These are phyloP conservation scores for Pseudoips prasinana DNA, from an alignment of 2,888 invertebrate genomes.

Conservation along the genomic window DNA sequence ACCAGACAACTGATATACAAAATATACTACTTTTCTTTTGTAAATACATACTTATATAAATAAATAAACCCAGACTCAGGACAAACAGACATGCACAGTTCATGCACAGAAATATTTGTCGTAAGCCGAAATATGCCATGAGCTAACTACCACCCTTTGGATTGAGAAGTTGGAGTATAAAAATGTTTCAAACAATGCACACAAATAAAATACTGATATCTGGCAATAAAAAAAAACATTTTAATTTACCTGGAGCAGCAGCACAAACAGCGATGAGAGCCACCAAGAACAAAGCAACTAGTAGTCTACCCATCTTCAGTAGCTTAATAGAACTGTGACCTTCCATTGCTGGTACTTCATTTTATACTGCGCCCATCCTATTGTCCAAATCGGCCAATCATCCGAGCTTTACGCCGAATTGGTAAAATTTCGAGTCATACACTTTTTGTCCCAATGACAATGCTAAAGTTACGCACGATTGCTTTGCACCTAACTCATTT, in stretches of 20 bases:
- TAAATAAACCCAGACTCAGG: too few species aligned
- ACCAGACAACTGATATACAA: too few species aligned
- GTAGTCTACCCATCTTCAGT: conserved; percentile 39
- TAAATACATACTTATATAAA: too few species aligned
- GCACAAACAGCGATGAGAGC: conserved; percentile 33
- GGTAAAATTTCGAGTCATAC: conserved; percentile 46
- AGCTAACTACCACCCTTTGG: too few species aligned
- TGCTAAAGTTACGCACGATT: conserved; percentile 21
- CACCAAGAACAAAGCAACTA: conserved; percentile 32
- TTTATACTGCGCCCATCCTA: conserved; percentile 47
- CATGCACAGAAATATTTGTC: too few species aligned
- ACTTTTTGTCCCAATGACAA: conserved; percentile 37
- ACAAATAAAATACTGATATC: too few species aligned
- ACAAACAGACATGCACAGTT: too few species aligned
- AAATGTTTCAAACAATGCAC: too few species aligned
- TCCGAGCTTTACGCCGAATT: conserved; percentile 42
- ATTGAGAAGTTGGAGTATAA: too few species aligned
- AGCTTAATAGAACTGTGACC: conserved; percentile 28
- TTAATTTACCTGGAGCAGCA: conserved; percentile 50
- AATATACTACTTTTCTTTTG: too few species aligned
- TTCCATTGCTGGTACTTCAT: conserved; percentile 9
- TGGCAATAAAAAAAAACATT: too few species aligned
- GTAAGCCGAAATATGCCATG: too few species aligned
- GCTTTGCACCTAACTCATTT: background rate
- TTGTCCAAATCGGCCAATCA: conserved; percentile 45